Base-by-base conservation (phyloP, 2,113 vertebrate species). In the Emydocephalus ijimae region DNA sequence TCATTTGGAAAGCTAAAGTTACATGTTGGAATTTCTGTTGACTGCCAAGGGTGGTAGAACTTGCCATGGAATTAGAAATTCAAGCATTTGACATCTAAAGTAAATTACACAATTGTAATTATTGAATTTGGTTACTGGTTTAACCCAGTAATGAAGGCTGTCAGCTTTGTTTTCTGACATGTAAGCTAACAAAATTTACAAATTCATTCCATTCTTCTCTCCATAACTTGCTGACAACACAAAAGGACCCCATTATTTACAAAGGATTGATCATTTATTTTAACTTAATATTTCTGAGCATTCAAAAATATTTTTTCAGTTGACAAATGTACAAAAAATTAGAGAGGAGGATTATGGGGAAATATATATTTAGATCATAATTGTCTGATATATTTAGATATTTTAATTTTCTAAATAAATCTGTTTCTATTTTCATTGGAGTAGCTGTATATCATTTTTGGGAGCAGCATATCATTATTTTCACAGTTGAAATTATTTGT, bases 81-180 rank as follows among this genome's bases (percentile, higher is more conserved):
- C 95, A 97, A 94, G 93, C 93, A 93, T 95, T 94, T 95, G 95
- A 97, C 95, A 96, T 96, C 93, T 91, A 96, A 97, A 97, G 87
- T 94, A 95, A 96, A 96, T 97, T 97, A 96, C 95, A 96, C 97
- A 97, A 97, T 95, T 97, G 95, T 88, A 97, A 95, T 94, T 94
- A 96, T 94, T 97, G 95, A 96, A 57, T 94, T 15, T 69, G 64
- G 18, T 69, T 69, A 69, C 92, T 96, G 94, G 91, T 97, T 90
- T 96, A 88, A 64, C 93, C 95, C 88, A 96, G 89, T 95, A 97
- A 96, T 93, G 97, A 94, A 93, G 95, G 5, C 96, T 94, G 93
- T 95, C 94, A 96, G 89, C 87, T 93, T 94, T 96, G 94, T 95
- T 92, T 95, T 94, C 93, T 91, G 91, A 93, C 90, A 87, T 93